These are phyloP conservation scores for Ophthalmolycus amberensis DNA, from an alignment of 2,113 vertebrate genomes.

Conservation along the genomic window DNA sequence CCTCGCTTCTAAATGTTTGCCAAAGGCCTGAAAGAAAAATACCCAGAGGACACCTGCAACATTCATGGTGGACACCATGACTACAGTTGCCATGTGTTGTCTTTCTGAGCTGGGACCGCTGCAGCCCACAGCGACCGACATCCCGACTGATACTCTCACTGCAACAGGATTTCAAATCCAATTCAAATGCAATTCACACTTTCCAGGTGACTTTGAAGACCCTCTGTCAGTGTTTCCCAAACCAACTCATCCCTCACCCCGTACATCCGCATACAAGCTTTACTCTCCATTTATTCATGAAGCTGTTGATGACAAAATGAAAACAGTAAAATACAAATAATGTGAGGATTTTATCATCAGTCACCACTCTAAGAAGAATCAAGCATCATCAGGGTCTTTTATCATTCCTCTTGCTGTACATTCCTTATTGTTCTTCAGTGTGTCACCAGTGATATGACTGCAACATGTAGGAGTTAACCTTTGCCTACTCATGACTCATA, in stretches of 20 bases:
- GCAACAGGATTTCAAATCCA: not conserved
- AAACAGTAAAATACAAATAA: not conserved
- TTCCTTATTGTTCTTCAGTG: not conserved
- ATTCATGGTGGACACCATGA: not conserved
- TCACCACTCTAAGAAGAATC: not conserved
- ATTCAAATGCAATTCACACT: conserved; percentile 13
- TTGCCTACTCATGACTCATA: conserved; percentile 24
- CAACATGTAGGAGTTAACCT: conserved; percentile 25
- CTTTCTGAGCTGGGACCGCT: not conserved
- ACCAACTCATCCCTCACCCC: not conserved
- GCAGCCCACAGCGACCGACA: not conserved
- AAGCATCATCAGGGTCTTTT: not conserved
- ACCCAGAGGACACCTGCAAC: not conserved
- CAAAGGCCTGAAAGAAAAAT: not conserved
- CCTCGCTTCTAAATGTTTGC: not conserved
- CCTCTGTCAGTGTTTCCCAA: not conserved
- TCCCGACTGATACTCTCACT: not conserved
- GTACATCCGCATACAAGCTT: not conserved
- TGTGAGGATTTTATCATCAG: not conserved
- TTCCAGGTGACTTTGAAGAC: conserved; percentile 16
- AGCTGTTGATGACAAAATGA: not conserved
- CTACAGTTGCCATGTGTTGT: not conserved
- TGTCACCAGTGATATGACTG: conserved; percentile 7
- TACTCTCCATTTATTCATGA: too few relatives aligned
- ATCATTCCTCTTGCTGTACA: not conserved